Conservation (phyloP, 2,797 vertebrate species). For the Lithobates pipiens region DNA sequence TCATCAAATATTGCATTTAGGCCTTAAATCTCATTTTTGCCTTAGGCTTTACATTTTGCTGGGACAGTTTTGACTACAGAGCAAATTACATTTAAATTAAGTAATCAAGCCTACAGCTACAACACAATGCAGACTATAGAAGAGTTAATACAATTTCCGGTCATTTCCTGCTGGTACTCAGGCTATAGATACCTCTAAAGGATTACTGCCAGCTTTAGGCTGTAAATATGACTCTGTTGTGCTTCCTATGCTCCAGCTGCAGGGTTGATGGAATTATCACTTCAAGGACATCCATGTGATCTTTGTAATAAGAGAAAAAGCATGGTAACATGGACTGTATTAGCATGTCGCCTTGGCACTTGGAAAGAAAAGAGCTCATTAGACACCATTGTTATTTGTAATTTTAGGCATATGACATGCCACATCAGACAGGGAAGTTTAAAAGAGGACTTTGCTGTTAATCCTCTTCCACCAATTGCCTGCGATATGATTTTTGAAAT, state of each 20-base stretch:
- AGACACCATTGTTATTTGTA: background rate
- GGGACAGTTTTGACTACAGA: too few relatives aligned
- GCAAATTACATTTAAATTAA: too few relatives aligned
- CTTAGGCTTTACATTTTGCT: too few relatives aligned
- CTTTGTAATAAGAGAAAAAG: slow-evolving; percentile 30
- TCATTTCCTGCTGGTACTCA: background rate
- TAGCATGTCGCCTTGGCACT: background rate
- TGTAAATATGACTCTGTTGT: slow-evolving; percentile 24
- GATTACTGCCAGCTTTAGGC: slow-evolving; percentile 4
- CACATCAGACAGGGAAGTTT: background rate
- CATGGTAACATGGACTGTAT: background rate
- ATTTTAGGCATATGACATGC: background rate
- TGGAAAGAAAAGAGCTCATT: background rate
- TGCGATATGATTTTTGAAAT: background rate
- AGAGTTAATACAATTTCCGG: background rate
- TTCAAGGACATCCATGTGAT: too few relatives aligned
- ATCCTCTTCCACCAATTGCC: background rate
- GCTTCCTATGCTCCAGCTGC: slow-evolving; percentile 10
- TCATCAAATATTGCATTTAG: too few relatives aligned
- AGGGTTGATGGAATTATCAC: slow-evolving; percentile 30
- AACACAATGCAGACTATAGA: background rate
- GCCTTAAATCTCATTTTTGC: too few relatives aligned
- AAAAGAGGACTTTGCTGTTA: background rate
- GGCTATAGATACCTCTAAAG: slow-evolving; percentile 3
- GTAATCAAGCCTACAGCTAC: too few relatives aligned